These are phyloP conservation scores for Marasmarcha lunaedactyla DNA, from an alignment of 2,888 invertebrate species.

Conservation along the genomic window DNA sequence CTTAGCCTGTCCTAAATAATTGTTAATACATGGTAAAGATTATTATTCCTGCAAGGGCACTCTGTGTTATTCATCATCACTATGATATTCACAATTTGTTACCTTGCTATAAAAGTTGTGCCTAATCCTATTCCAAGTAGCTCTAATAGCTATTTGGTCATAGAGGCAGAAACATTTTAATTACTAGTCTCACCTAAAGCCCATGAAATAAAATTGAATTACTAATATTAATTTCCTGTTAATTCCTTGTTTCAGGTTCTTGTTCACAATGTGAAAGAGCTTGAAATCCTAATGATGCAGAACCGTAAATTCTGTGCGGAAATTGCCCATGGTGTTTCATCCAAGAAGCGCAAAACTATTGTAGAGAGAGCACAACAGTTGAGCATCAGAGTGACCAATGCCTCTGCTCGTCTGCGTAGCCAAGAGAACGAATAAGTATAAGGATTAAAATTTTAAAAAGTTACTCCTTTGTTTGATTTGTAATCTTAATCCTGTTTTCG, in stretches of 20 bases:
- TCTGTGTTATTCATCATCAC: constrained; percentile 53
- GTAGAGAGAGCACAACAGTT: constrained; percentile 97
- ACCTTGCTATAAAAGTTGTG: constrained; percentile 55
- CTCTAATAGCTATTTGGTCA: constrained; percentile 39
- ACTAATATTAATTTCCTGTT: too few relatives aligned
- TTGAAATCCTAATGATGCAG: constrained; percentile 99
- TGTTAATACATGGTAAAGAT: too few relatives aligned
- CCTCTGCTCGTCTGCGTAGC: constrained; percentile 94
- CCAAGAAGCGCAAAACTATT: constrained; percentile 96
- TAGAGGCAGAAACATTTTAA: constrained; percentile 40
- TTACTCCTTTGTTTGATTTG: constrained; percentile 8
- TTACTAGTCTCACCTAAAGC: neutral
- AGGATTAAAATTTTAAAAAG: constrained; percentile 21
- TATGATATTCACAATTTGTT: constrained; percentile 64
- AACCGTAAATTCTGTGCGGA: constrained; percentile 97
- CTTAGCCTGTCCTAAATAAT: too few relatives aligned
- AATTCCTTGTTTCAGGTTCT: constrained; percentile 56
- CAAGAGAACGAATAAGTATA: constrained; percentile 96
- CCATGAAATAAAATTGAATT: too few relatives aligned
- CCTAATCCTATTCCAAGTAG: constrained; percentile 52
- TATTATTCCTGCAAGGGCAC: constrained; percentile 65
- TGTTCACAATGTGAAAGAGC: constrained; percentile 78
- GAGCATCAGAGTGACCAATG: constrained; percentile 95
- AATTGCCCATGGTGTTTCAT: constrained; percentile 97
- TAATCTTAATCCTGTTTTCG: too few relatives aligned